Evolutionary conservation across 2,797 vertebrate genomes (phyloP).

Genomic region (Cuculus canorus): DNA sequence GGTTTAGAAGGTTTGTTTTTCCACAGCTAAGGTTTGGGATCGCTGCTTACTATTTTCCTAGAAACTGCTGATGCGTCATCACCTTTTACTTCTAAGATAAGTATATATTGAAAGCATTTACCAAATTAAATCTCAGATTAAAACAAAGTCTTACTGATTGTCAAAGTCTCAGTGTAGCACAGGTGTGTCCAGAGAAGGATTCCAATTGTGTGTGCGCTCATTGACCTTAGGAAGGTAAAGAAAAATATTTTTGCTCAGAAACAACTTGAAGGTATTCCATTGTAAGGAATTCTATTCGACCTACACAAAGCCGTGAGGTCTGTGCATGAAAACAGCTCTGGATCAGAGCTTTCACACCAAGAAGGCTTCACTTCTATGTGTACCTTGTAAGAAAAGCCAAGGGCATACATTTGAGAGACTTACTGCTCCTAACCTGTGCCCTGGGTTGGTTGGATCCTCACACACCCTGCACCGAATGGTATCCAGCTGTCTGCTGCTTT

Average conservation of each 20-base stretch:
- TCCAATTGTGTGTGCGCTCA: neutral
- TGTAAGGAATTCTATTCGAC: neutral
- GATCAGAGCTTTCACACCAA: neutral
- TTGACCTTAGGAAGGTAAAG: neutral
- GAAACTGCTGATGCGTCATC: neutral
- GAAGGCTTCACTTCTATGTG: neutral
- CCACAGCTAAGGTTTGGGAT: neutral
- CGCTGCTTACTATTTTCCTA: neutral
- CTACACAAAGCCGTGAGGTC: neutral
- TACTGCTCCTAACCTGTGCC: too few relatives aligned
- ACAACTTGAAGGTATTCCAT: neutral
- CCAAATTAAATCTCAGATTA: neutral
- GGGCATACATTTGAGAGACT: neutral
- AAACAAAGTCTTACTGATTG: neutral
- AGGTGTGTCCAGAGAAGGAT: neutral
- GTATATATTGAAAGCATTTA: neutral
- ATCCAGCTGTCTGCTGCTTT: too few relatives aligned
- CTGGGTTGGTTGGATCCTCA: neutral
- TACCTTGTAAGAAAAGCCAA: neutral
- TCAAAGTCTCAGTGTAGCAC: neutral
- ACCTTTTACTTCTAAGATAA: neutral
- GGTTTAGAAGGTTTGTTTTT: neutral
- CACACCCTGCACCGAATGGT: too few relatives aligned
- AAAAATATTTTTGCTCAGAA: neutral
- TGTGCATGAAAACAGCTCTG: neutral